Percentiles rank a stretch among this genome's conserved stretches.
phyloP scores from a whole-genome alignment of 2,113 vertebrate genomes.

The Actenoides lindsayi region DNA sequence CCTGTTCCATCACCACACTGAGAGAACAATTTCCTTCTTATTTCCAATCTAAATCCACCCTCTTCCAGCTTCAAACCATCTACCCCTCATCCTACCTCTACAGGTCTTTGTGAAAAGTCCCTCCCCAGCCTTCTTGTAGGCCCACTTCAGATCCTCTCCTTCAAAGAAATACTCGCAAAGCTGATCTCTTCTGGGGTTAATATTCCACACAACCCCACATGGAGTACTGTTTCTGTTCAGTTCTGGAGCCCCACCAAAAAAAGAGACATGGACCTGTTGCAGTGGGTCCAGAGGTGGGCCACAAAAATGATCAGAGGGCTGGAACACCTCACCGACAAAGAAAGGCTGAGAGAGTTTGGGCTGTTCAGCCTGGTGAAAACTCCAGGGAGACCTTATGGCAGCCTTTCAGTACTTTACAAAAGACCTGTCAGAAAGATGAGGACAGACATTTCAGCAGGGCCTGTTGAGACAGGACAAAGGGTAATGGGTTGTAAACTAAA shows the following conservation, averaged over 20 bases:
- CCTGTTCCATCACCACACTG: no score
- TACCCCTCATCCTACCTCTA: no score
- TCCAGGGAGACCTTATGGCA: neutral
- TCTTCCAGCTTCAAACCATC: no score
- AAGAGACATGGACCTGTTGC: neutral
- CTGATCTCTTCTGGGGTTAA: neutral
- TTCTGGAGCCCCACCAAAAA: neutral
- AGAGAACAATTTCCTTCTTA: no score
- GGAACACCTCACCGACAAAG: neutral
- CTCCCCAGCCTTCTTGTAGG: no score
- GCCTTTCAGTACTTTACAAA: neutral
- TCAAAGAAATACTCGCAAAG: neutral
- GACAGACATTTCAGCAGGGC: neutral
- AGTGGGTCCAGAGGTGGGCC: neutral
- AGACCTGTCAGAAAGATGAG: neutral
- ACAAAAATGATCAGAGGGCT: neutral
- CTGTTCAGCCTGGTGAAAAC: neutral
- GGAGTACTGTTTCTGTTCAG: neutral
- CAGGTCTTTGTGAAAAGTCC: no score
- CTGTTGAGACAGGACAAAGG: neutral
- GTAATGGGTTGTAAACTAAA: neutral
- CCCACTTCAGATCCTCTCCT: neutral
- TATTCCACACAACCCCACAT: accelerated
- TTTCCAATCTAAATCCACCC: no score
- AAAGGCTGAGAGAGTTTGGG: neutral